Conservation (phyloP, 1,140 invertebrate species). For the Drosophila asahinai region DNA sequence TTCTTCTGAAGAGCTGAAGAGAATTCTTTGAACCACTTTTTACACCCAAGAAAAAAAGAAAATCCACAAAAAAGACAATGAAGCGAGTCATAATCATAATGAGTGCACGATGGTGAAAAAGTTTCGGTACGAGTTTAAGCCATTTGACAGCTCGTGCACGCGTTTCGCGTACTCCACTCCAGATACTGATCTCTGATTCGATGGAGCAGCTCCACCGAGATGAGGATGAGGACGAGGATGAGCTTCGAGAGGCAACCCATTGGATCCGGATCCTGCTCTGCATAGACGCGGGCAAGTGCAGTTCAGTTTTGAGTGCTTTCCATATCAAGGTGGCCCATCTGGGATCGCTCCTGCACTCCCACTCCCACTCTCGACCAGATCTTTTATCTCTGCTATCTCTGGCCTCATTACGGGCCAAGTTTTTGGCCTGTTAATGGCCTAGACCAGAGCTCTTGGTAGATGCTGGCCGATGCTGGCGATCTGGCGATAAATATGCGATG, state of each 20-base stretch:
- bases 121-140: constrained; percentile 20
- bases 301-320: constrained; percentile 79
- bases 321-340: constrained; percentile 73
- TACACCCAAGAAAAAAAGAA: constrained; percentile 32
- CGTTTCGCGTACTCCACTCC: constrained; percentile 65
- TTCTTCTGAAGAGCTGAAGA: neutral
- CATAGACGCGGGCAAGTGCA: constrained; percentile 63
- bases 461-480: constrained; percentile 64
- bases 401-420: constrained; percentile 69
- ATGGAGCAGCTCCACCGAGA: constrained; percentile 11
- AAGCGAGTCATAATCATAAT: constrained; percentile 77
- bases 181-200: constrained; percentile 56
- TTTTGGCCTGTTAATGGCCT: constrained; percentile 71
- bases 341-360: constrained; percentile 16
- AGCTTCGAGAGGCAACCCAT: constrained; percentile 7
- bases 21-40: constrained; percentile 61
- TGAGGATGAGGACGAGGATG: constrained; percentile 5
- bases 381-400: constrained; percentile 73
- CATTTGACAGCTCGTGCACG: constrained; percentile 81
- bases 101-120: constrained; percentile 73
- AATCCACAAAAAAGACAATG: constrained; percentile 7
- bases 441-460: constrained; percentile 19
- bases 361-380: constrained; percentile 54
- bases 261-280: constrained; percentile 57
- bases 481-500: constrained; percentile 78